Base-by-base conservation (phyloP, 2,888 invertebrate genomes). In the Papilio gigon region DNA sequence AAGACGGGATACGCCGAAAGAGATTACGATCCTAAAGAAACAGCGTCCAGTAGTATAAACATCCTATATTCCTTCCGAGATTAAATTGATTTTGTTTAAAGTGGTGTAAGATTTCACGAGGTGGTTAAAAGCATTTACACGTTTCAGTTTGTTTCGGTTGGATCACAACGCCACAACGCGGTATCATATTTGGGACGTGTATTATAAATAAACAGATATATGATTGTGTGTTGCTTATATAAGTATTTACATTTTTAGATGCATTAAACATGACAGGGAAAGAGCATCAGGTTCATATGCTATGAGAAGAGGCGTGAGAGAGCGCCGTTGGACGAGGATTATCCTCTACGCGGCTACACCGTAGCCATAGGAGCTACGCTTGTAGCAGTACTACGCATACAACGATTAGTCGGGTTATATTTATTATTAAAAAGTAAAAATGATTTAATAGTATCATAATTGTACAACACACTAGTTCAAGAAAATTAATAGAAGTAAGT, bases 21-120 rank as follows among this genome's bases (percentile, higher is more conserved):
- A 91, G 91, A 92, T 92, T 92, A 90, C 86, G 86, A 88, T 92
- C 92, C 92, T 92, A 92, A 92, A 90, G 92, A 92, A 92, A 92
- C 89, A 92, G 84, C 82, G 82, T 83, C 84, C 85, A 87, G 85
- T 86, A 80, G 83, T 86, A 85, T 87, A 86, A 84, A 87, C 82
- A 83, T 66, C 70, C 88, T 85, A 88, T 88, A 87, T 86, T 86
- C 87, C 81, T 85, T 82, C 78, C 79, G 75, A 84, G 82, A 85
- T 85, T 86, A 84, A 85, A 82, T 88, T 85, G 81, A 80, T 79
- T 78, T 78, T 76, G 76, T 73, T 74, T 76, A 71, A 71, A 76
- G 79, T 20, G 70, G 63, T 70, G 17, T 63, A 47, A 30, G 40
- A 25, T 62, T 62, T 66, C 70, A 30, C 12, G 37, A 20, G 20